phyloP scores from a whole-genome alignment of 2,888 invertebrate species.

The Labia minor region DNA sequence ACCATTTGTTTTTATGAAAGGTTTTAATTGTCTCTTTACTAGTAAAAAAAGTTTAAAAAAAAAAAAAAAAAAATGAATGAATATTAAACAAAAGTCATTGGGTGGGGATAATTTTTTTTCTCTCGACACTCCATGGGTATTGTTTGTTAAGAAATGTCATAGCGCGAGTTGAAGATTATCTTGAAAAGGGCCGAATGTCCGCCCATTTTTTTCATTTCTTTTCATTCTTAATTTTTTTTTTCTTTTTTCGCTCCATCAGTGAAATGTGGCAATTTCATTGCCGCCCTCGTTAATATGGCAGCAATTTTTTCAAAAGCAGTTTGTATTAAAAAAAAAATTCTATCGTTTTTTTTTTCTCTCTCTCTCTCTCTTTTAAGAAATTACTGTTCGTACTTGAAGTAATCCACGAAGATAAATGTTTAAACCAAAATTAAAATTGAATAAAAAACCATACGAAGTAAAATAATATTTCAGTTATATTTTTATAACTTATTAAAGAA shows the following conservation, averaged over 20 bases:
- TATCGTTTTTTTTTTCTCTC: too few species aligned
- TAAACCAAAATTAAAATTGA: not conserved
- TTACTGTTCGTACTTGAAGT: not conserved
- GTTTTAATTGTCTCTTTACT: not conserved
- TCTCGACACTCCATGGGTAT: not conserved
- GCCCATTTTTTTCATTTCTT: not conserved
- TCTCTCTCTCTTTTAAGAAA: not conserved
- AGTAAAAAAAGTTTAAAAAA: too few species aligned
- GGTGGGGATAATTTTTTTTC: not conserved
- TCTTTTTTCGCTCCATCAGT: not conserved
- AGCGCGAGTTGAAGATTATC: not conserved
- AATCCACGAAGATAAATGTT: not conserved
- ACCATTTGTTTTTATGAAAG: not conserved
- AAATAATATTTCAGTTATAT: too few species aligned
- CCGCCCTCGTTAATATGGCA: not conserved
- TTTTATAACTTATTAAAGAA: too few species aligned
- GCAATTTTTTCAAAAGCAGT: not conserved
- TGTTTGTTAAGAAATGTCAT: slow-evolving; percentile 13
- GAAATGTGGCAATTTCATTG: not conserved
- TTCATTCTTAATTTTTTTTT: not conserved
- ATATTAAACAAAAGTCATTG: not conserved
- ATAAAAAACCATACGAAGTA: not conserved
- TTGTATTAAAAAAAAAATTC: slow-evolving; percentile 3
- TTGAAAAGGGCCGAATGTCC: not conserved
- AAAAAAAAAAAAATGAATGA: not conserved